Percentiles rank a stretch among this genome's conserved stretches.
Conservation (phyloP, 2,113 vertebrate species). For the Rhinolophus ferrumequinum region DNA sequence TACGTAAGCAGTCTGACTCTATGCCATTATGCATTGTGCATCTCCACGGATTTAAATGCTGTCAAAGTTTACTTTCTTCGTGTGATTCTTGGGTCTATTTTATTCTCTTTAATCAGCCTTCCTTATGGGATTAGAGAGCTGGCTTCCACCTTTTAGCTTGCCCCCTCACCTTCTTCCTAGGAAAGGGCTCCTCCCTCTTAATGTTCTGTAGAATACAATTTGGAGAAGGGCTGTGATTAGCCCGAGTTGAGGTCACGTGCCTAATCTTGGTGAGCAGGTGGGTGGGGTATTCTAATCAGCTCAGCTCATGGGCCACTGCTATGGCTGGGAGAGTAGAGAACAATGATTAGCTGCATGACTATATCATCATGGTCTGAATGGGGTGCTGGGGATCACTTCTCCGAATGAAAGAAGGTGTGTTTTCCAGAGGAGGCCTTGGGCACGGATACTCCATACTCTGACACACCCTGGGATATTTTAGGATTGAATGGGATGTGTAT, state of each 20-base stretch:
- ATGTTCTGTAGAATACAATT: neutral
- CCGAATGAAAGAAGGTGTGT: neutral
- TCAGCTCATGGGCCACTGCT: neutral
- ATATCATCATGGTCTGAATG: neutral
- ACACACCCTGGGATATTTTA: neutral
- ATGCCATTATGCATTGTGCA: neutral
- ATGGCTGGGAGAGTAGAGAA: neutral
- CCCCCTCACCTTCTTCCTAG: neutral
- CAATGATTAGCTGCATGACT: neutral
- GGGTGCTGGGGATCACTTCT: neutral
- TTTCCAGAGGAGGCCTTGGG: neutral
- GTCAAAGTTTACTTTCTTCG: conserved; percentile 1
- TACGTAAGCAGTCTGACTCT: neutral
- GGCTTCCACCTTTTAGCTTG: neutral
- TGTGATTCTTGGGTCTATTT: conserved; percentile 17
- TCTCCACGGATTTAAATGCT: conserved; percentile 27
- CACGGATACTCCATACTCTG: neutral
- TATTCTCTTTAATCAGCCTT: neutral
- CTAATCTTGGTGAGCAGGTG: neutral
- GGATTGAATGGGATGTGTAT: neutral
- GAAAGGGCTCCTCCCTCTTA: neutral
- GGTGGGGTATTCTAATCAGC: neutral
- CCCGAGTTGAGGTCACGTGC: neutral
- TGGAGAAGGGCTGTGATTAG: neutral
- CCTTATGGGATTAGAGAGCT: neutral